Base-by-base conservation (phyloP, 2,888 invertebrate species). In the Cordylochernes scorpioides region DNA sequence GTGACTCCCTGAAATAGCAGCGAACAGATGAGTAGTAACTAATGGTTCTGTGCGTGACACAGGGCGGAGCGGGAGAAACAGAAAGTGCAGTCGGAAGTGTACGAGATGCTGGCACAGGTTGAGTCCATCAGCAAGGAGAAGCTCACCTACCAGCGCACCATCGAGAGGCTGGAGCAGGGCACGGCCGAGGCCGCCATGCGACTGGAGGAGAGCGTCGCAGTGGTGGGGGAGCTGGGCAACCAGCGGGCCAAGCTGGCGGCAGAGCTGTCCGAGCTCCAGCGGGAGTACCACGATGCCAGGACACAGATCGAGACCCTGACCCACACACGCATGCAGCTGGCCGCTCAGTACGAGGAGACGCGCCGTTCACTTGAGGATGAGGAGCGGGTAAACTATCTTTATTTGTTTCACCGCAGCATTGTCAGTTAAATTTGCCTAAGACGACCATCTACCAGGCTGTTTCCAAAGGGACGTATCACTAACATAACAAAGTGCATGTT, bases 1-100 rank as follows among this genome's bases (percentile, higher is more conserved):
- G n/a, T n/a, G n/a, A n/a, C n/a, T n/a, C n/a, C n/a, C n/a, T n/a
- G n/a, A n/a, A n/a, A n/a, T n/a, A n/a, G n/a, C n/a, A n/a, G n/a
- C n/a, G n/a, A n/a, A n/a, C n/a, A n/a, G n/a, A n/a, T n/a, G n/a
- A n/a, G n/a, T n/a, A n/a, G n/a, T n/a, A n/a, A n/a, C n/a, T n/a
- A n/a, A n/a, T n/a, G n/a, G n/a, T n/a, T n/a, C n/a, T n/a, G n/a
- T n/a, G n/a, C n/a, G n/a, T n/a, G n/a, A 61, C 54, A 17, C 61
- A 97, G 94, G 62, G 63, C 75, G 54, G 97, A 97, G 61, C 97
- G 97, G 60, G 97, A 99, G 56, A 94, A 91, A 60, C 65, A 74
- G 51, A 84, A 86, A 62, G 80, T 94, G 66, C 86, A 97, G 61
- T 69, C 84, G 52, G 97, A 97, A 63, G 78, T 97, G 41, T 94